Conservation (phyloP, 2,888 invertebrate species). For the Mesochorus sp. region DNA sequence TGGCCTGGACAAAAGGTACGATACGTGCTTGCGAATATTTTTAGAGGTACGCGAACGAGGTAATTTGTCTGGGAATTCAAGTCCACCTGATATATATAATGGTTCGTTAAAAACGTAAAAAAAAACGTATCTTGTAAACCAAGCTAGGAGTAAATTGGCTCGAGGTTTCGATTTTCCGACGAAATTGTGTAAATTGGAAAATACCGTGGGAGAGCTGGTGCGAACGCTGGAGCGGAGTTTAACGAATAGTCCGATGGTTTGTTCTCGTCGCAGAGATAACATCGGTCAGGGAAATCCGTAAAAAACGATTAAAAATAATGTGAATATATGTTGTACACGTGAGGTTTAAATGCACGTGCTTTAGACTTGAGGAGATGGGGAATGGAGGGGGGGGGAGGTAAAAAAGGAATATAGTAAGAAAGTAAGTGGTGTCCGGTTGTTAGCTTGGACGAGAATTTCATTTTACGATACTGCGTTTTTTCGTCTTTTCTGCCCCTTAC, state of each 20-base stretch:
- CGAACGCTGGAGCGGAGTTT: background rate
- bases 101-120: background rate
- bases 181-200: slow-evolving; percentile 3
- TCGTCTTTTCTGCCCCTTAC: background rate
- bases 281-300: slow-evolving; percentile 33
- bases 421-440: slow-evolving; percentile 8
- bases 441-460: slow-evolving; percentile 42
- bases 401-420: slow-evolving; percentile 28
- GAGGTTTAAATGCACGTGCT: background rate
- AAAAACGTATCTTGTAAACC: background rate
- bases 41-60: too few relatives aligned
- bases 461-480: slow-evolving; percentile 45
- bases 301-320: slow-evolving; percentile 34
- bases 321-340: background rate
- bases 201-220: background rate
- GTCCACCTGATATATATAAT: background rate
- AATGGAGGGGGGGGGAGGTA: background rate
- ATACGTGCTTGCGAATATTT: too few relatives aligned
- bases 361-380: background rate
- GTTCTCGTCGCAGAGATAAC: slow-evolving; percentile 36
- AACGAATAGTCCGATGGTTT: slow-evolving; percentile 13
- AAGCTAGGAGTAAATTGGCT: too few relatives aligned
- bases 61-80: background rate
- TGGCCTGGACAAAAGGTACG: background rate
- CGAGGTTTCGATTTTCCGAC: background rate